phyloP scores from a whole-genome alignment of 2,797 vertebrate genomes.

The Bovichtus variegatus region DNA sequence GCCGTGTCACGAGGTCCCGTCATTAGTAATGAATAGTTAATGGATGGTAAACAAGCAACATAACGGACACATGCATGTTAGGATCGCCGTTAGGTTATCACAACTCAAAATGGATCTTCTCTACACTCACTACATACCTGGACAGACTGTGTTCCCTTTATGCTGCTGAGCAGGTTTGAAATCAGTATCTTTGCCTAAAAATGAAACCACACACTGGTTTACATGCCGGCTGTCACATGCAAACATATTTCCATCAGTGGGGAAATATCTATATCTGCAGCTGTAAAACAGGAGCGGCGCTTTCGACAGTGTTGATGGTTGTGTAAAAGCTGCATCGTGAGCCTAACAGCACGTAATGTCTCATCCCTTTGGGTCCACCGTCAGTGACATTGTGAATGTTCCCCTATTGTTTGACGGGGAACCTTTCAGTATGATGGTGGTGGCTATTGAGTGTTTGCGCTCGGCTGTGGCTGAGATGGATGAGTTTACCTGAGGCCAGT shows the following conservation, averaged over 20 bases:
- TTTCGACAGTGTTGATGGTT: background rate
- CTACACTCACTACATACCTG: slow-evolving; percentile 80
- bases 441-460: background rate
- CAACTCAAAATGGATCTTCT: slow-evolving; percentile 14
- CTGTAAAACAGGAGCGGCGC: slow-evolving; percentile 17
- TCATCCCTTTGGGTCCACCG: background rate
- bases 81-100: slow-evolving; percentile 41
- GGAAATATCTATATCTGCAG: slow-evolving; percentile 51
- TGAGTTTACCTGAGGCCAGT: slow-evolving; percentile 91
- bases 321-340: background rate
- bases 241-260: slow-evolving; percentile 56
- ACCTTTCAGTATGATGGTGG: slow-evolving; percentile 17
- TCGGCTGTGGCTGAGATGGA: slow-evolving; percentile 10
- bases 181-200: slow-evolving; percentile 80
- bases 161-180: slow-evolving; percentile 77
- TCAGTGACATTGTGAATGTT: background rate
- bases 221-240: slow-evolving; percentile 65
- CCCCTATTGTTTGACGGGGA: background rate
- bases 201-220: slow-evolving; percentile 78
- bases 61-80: slow-evolving; percentile 73
- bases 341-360: background rate
- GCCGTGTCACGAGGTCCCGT: slow-evolving; percentile 15
- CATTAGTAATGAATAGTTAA: slow-evolving; percentile 53
- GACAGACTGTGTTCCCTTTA: slow-evolving; percentile 54
- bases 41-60: slow-evolving; percentile 47